Base-by-base conservation (phyloP, 1,140 invertebrate species). In the Drosophila bifasciata region DNA sequence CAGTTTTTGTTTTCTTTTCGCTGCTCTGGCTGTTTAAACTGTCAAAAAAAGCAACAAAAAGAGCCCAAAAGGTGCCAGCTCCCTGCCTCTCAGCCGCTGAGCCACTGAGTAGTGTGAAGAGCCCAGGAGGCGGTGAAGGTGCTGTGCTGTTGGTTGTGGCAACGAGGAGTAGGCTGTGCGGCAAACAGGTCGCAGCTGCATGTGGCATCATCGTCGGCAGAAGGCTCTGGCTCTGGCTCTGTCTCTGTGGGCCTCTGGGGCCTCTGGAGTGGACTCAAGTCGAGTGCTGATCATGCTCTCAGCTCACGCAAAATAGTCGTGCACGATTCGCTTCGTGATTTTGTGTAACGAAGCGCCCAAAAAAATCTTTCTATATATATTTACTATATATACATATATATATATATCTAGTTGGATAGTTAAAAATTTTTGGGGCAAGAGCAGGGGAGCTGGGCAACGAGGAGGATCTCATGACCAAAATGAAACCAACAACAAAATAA, bases 251-350 rank as follows among this genome's bases (percentile, higher is more conserved):
- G 49, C 16, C 39, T 36, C 32, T 40, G 48, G 32, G 28, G 49
- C 16, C 39, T 36, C 32, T 36, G 11, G 11, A 40, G 46, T 56
- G 61, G 56, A 71, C 59, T 63, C 71, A 56, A 70, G 72, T 68
- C 64, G 56, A 63, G 41, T 36, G 76, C 81, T 75, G 90, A 90
- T 91, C 90, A 91, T 91, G 90, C 76, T 83, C 86, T 80, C 88
- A 91, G 81, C 89, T 91, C 90, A 91, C 90, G 90, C 90, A 91
- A 90, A 91, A 91, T 91, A 91, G 90, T 91, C 90, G 90, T 91
- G 90, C 90, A 89, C 90, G 88, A 91, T 90, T 81, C 89, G 83
- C 60, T 91, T 91, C 89, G 89, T 91, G 89, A 91, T 91, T 90
- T 90, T 90, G 78, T 90, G 84, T 88, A 88, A 88, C 84, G 84